phyloP scores from a whole-genome alignment of 2,113 vertebrate genomes.

The Channa argus region DNA sequence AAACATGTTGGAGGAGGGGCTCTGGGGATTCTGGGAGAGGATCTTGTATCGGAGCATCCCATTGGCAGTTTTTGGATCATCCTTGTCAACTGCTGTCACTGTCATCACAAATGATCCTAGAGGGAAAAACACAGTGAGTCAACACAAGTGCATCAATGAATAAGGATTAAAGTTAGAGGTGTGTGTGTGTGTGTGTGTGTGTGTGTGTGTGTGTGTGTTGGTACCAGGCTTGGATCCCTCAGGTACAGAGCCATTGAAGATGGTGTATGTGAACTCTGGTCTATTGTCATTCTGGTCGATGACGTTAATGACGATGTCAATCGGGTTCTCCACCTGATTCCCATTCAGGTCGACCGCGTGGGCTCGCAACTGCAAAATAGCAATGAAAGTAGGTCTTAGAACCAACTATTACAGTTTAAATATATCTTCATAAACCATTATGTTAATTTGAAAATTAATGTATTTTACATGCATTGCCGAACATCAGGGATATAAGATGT shows the following conservation, averaged over 20 bases:
- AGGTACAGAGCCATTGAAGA: constrained; percentile 95
- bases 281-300: constrained; percentile 99
- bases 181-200: constrained; percentile 9
- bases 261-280: constrained; percentile 93
- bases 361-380: constrained; percentile 87
- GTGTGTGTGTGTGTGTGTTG: constrained; percentile 8
- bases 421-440: not conserved
- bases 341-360: constrained; percentile 97
- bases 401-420: not conserved
- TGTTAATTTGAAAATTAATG: not conserved
- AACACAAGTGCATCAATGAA: not conserved
- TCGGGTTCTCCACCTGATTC: constrained; percentile 98
- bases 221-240: constrained; percentile 97
- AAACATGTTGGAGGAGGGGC: constrained; percentile 95
- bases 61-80: constrained; percentile 92
- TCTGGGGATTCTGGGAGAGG: constrained; percentile 93
- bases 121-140: constrained; percentile 4
- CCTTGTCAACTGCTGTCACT: constrained; percentile 93
- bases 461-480: not conserved
- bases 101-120: constrained; percentile 97
- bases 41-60: constrained; percentile 98
- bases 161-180: not conserved
- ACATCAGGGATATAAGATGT: not conserved
- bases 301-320: constrained; percentile 98
- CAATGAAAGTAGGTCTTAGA: not conserved